Evolutionary conservation across 1,140 invertebrate genomes (phyloP), one percentile per base, ranked within the genome.

Genomic region (Asobara japonica): DNA sequence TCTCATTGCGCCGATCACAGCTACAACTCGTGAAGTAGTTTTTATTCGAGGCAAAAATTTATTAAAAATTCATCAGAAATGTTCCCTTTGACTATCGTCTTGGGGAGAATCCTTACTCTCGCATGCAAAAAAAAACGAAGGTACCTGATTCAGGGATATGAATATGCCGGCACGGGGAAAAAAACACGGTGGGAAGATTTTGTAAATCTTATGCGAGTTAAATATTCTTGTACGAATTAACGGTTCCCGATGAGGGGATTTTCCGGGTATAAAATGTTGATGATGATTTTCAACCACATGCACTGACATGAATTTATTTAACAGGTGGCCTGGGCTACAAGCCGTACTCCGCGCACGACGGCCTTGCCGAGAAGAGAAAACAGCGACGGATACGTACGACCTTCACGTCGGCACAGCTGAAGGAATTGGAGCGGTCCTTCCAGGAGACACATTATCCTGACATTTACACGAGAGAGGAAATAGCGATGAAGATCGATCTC

Each of bases 381-480:
- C 96, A 97, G 85, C 89, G 97, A 36, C 89, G 97, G 76, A 98
- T 99, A 86, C 89, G 97, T 74, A 99, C 97, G 20, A 99, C 97
- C 0, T 99, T 99, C 87, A 98, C 97, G 8, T 97, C 96, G 18
- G 95, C 94, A 22, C 98, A 99, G 87, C 90, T 98, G 33, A 98
- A 98, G 87, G 97, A 99, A 87, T 87, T 99, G 73, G 98, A 99
- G 89, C 90, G 96, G 82, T 96, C 97, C 72, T 99, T 99, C 87
- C 93, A 96, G 86, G 97, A 98, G 85, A 99, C 97, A 5, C 98
- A 99, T 86, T 99, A 99, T 89, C 98, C 98, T 11, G 98, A 99
- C 87, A 99, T 99, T 79, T 99, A 99, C 87, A 98, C 97, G n/a
- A 89, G 98, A 75, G 98, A 99, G 86, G 98, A 99, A 87, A 98